Percentiles rank a stretch among this genome's conserved stretches.
These are phyloP conservation scores for Phortica okadai DNA, from an alignment of 2,888 invertebrate species.

Conservation along the genomic window DNA sequence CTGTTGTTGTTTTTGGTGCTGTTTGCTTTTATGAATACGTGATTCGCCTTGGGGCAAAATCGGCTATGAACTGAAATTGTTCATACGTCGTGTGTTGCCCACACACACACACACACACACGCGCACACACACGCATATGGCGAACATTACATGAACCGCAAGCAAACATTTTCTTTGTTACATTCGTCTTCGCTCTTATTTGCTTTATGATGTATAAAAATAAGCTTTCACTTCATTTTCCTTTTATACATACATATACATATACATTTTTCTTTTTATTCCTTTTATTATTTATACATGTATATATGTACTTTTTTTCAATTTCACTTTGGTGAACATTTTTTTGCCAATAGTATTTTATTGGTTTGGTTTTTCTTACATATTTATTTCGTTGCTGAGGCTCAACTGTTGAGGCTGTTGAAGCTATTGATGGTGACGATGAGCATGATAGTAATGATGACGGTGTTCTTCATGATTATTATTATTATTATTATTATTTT, in stretches of 20 bases:
- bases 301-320: background rate
- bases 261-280: too few relatives aligned
- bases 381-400: too few relatives aligned
- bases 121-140: background rate
- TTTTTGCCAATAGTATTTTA: background rate
- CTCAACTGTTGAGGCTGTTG: too few relatives aligned
- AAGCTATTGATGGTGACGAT: constrained; percentile 50
- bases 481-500: background rate
- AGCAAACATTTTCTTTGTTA: constrained; percentile 23
- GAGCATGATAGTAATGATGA: constrained; percentile 55
- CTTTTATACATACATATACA: background rate
- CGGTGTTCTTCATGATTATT: too few relatives aligned
- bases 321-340: background rate
- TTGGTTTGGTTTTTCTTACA: background rate
- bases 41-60: constrained; percentile 54
- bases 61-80: background rate
- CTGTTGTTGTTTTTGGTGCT: constrained; percentile 54
- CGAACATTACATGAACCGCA: constrained; percentile 19
- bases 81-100: background rate
- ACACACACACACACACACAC: background rate
- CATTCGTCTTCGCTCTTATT: background rate
- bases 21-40: constrained; percentile 69
- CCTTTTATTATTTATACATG: background rate
- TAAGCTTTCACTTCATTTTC: constrained; percentile 18
- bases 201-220: constrained; percentile 23